Evolutionary conservation across 1,140 invertebrate species (phyloP), one percentile per base, ranked within the genome.

Genomic region (Plutomurus gul): DNA sequence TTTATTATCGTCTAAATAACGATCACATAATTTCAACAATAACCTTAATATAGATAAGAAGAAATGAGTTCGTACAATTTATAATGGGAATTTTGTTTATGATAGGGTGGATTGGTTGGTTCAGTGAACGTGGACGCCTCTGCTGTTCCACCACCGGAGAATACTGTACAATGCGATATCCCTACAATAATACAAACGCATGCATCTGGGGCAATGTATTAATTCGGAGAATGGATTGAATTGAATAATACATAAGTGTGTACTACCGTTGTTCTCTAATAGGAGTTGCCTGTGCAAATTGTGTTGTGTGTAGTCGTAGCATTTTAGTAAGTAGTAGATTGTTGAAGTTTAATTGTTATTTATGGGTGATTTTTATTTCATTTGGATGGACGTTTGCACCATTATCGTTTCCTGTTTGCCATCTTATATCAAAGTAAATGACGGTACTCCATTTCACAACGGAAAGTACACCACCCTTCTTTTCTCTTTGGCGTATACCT

Each of bases 291-390:
- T n/a, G n/a, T n/a, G n/a, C 7, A 30, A 11, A 30, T 33, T 11
- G 10, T 18, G 4, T 36, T 65, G 56, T 65, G 56, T 65, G 43
- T 3, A 30, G 46, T 46, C 18, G 72, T 46, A 25, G 72, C 16
- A 60, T 36, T 51, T 51, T 51, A 51, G 47, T 51, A 10, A 25
- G 27, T n/a, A 33, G 56, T 65, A 56, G 76, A 70, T 77, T 77
- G 51, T 49, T 77, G 51, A 77, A 77, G 76, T 79, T 76, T 79
- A 77, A 81, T 81, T 81, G 75, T 81, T 81, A 77, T 81, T 81
- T 81, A 81, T 77, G 79, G 49, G n/a, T 75, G 76, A 81, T 77
- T 81, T 81, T 81, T 81, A 81, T 81, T 77, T 77, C 75, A 77
- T 77, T 81, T 73, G 36, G 49, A 81, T 73, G 70, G 75, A 81